phyloP scores from a whole-genome alignment of 2,888 invertebrate species.

The Trichogramma evanescens region DNA sequence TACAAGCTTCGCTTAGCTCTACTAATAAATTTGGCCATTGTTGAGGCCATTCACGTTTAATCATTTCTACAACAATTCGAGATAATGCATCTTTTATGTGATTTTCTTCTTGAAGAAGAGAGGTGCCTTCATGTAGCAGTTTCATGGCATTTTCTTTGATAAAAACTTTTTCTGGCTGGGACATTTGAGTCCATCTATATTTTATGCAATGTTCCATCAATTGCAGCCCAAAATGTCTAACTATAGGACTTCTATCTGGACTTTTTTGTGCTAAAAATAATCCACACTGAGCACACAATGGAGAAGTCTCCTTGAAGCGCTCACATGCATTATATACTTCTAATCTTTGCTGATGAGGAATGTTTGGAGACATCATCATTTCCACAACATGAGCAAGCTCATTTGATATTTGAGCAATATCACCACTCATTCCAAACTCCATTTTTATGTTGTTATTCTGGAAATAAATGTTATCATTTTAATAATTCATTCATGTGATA shows the following conservation, averaged over 20 bases:
- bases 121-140: conserved; percentile 67
- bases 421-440: conserved; percentile 54
- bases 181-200: conserved; percentile 85
- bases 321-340: conserved; percentile 83
- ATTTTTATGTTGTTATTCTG: conserved; percentile 27
- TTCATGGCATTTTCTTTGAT: conserved; percentile 91
- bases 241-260: conserved; percentile 66
- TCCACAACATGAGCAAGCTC: conserved; percentile 77
- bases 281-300: conserved; percentile 82
- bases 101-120: conserved; percentile 61
- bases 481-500: too few relatives aligned
- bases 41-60: conserved; percentile 95
- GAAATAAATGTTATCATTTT: neutral
- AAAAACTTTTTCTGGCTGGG: conserved; percentile 78
- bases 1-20: conserved; percentile 76
- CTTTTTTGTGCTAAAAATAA: conserved; percentile 66
- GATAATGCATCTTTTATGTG: conserved; percentile 81
- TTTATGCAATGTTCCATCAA: conserved; percentile 89
- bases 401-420: conserved; percentile 64
- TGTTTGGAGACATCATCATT: conserved; percentile 72
- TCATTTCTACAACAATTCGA: conserved; percentile 92
- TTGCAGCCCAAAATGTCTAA: conserved; percentile 86
- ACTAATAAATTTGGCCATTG: conserved; percentile 83
- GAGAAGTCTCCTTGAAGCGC: conserved; percentile 78
- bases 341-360: conserved; percentile 66